These are phyloP conservation scores for Heliocidaris erythrogramma DNA, from an alignment of 35 echinoderm and acorn worm species.

Conservation along the genomic window DNA sequence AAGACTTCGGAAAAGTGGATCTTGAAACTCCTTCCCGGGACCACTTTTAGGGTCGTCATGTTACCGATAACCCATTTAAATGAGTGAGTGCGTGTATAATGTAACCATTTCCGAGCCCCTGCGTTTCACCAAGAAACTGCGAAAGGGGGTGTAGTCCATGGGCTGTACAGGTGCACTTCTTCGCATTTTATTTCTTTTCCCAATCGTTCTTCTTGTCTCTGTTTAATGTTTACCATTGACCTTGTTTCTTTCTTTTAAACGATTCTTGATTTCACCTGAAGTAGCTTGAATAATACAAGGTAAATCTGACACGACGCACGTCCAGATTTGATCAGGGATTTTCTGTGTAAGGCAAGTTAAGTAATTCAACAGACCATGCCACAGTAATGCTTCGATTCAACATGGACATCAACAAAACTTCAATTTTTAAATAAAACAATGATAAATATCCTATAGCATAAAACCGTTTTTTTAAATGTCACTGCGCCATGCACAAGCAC, in stretches of 20 bases:
- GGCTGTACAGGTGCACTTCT: background rate
- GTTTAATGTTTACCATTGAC: background rate
- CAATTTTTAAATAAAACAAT: too few relatives aligned
- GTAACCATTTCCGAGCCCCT: background rate
- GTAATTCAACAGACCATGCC: background rate
- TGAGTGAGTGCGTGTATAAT: background rate
- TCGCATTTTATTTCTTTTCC: background rate
- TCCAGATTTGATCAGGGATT: background rate
- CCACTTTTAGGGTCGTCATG: background rate
- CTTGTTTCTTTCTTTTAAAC: background rate
- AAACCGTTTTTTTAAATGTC: too few relatives aligned
- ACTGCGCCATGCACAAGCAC: too few relatives aligned
- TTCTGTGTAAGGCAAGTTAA: background rate
- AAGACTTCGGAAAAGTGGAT: background rate
- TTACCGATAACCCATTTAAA: slow-evolving; percentile 12
- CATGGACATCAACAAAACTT: too few relatives aligned
- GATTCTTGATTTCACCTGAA: background rate
- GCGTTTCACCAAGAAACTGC: background rate
- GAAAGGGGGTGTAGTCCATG: background rate
- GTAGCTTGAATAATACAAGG: background rate
- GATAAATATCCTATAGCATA: too few relatives aligned
- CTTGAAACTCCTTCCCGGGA: background rate
- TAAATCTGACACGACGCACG: background rate
- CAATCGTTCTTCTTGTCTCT: background rate
- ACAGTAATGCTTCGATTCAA: too few relatives aligned